phyloP scores from a whole-genome alignment of 2,888 invertebrate species.

The Hemaris fuciformis region DNA sequence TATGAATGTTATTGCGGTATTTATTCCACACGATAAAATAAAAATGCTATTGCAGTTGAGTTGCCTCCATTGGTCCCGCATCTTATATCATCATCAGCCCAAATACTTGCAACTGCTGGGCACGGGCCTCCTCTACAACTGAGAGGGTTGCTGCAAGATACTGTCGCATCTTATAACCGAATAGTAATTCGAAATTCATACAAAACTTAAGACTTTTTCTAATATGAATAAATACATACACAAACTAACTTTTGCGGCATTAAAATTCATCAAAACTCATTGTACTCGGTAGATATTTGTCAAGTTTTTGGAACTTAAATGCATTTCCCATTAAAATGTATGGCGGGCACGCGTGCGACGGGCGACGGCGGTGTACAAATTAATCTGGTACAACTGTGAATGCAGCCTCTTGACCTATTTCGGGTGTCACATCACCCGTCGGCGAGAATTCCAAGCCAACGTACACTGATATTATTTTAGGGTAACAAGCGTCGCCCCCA shows the following conservation, averaged over 20 bases:
- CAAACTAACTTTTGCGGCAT: neutral
- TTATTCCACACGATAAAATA: too few species aligned
- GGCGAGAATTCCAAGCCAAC: constrained; percentile 25
- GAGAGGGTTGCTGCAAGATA: too few species aligned
- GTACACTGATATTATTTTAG: constrained; percentile 12
- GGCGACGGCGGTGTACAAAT: constrained; percentile 45
- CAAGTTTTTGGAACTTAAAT: neutral
- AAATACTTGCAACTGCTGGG: too few species aligned
- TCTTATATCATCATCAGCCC: too few species aligned
- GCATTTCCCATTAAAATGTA: constrained; percentile 28
- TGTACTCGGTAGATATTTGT: neutral
- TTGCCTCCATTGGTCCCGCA: too few species aligned
- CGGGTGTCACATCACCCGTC: constrained; percentile 44
- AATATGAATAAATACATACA: neutral
- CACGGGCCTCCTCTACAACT: too few species aligned
- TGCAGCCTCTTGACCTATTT: constrained; percentile 63
- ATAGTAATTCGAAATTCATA: too few species aligned
- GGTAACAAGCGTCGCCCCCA: neutral
- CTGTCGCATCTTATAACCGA: too few species aligned
- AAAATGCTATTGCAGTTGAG: too few species aligned
- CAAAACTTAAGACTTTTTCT: too few species aligned
- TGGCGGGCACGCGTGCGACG: constrained; percentile 23
- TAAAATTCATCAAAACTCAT: neutral
- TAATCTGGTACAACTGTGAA: constrained; percentile 46
- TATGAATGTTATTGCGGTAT: too few species aligned